These are phyloP conservation scores for roundworm (Caenorhabditis elegans) DNA, from an alignment of 1,140 invertebrate species.

Conservation along the genomic window DNA sequence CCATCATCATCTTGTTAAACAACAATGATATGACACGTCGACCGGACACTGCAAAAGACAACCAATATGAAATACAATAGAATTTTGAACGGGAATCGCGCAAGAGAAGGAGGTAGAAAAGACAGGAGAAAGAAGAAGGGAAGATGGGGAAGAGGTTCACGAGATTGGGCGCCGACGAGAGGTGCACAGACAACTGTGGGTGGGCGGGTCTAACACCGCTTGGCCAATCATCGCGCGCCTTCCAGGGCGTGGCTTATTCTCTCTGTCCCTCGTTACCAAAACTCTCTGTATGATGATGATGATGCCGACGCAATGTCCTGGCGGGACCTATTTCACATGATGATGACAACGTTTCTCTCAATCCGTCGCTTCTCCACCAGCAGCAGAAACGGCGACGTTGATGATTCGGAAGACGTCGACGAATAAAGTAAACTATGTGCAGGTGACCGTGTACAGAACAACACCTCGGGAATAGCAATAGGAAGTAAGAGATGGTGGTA, in stretches of 20 bases:
- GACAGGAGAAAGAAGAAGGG: background rate
- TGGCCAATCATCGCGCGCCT: background rate
- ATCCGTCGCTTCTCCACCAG: background rate
- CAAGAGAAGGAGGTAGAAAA: conserved; percentile 24
- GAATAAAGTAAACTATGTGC: conserved; percentile 14
- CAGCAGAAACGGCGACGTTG: background rate
- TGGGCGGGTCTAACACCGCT: conserved; percentile 1
- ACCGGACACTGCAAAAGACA: conserved; percentile 27
- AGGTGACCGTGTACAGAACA: background rate
- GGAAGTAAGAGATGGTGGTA: background rate
- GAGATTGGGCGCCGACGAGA: conserved; percentile 19
- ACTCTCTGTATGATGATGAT: background rate
- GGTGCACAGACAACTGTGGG: conserved; percentile 26
- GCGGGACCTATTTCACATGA: conserved; percentile 5
- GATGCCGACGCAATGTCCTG: conserved; percentile 19
- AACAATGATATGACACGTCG: conserved; percentile 24
- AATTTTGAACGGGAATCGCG: conserved; percentile 26
- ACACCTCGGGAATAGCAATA: background rate
- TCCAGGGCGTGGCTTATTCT: conserved; percentile 13
- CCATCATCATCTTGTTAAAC: conserved; percentile 37
- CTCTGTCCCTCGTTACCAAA: background rate
- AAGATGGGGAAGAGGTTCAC: background rate
- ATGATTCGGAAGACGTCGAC: background rate
- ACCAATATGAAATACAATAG: conserved; percentile 31
- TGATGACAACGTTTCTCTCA: background rate